phyloP scores from a whole-genome alignment of 2,113 vertebrate genomes.

The Epinephelus moara region DNA sequence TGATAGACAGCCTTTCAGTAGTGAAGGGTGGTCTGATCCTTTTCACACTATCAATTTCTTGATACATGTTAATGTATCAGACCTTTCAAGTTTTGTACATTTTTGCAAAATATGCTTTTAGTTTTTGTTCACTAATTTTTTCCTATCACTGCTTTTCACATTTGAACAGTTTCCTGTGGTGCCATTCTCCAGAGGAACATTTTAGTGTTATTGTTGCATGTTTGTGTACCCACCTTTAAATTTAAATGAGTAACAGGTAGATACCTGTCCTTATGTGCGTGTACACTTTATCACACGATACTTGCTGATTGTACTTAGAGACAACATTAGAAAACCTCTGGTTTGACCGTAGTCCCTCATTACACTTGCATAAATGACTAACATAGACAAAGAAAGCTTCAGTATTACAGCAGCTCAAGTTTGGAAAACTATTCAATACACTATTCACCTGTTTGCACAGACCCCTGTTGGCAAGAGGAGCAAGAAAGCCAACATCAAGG shows the following conservation, averaged over 20 bases:
- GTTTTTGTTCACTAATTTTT: no score
- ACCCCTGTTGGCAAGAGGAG: slow-evolving; percentile 71
- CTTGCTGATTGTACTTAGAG: neutral
- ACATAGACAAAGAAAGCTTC: neutral
- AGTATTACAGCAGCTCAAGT: neutral
- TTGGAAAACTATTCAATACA: neutral
- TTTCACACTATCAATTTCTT: no score
- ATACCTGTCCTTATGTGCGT: neutral
- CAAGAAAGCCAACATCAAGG: slow-evolving; percentile 80
- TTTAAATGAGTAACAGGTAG: neutral
- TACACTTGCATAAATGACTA: neutral
- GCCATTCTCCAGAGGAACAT: neutral
- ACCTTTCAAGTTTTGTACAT: no score
- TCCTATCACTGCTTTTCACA: no score
- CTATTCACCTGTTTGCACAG: slow-evolving; percentile 41
- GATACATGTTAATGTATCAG: no score
- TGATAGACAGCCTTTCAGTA: no score
- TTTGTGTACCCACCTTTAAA: neutral
- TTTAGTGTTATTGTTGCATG: neutral
- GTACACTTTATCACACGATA: neutral
- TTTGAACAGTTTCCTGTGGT: no score
- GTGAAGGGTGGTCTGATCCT: no score
- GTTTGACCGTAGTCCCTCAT: neutral
- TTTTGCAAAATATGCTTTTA: no score
- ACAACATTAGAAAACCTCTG: neutral